phyloP scores from a whole-genome alignment of 2,113 vertebrate species.

The Rhinolophus ferrumequinum region DNA sequence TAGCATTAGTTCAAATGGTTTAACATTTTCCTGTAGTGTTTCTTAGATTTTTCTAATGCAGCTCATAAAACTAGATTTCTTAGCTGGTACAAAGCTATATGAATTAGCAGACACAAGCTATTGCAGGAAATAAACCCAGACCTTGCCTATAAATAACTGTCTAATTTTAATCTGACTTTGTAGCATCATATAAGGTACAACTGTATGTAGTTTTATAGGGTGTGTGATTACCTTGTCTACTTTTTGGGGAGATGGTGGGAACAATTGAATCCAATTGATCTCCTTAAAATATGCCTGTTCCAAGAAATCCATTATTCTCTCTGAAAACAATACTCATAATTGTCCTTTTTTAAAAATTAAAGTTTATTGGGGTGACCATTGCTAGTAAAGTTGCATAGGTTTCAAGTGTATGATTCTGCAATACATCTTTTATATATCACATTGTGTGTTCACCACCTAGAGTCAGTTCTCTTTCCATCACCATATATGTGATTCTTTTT shows the following conservation, averaged over 20 bases:
- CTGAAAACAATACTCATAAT: background rate
- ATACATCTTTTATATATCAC: too few relatives aligned
- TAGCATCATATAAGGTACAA: slow-evolving; percentile 55
- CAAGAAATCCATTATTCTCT: background rate
- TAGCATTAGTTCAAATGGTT: slow-evolving; percentile 80
- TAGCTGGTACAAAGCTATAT: slow-evolving; percentile 71
- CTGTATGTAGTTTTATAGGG: slow-evolving; percentile 54
- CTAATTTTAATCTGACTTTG: slow-evolving; percentile 76
- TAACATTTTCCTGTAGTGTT: slow-evolving; percentile 78
- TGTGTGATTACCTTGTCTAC: slow-evolving; percentile 33
- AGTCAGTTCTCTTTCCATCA: too few relatives aligned
- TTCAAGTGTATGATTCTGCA: too few relatives aligned
- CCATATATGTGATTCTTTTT: too few relatives aligned
- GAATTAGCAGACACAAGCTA: slow-evolving; percentile 71
- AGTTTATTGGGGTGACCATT: too few relatives aligned
- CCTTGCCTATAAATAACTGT: slow-evolving; percentile 73
- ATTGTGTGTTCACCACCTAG: too few relatives aligned
- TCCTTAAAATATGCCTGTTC: background rate
- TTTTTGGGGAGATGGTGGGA: background rate
- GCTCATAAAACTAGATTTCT: slow-evolving; percentile 56
- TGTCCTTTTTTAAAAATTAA: background rate
- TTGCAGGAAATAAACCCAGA: slow-evolving; percentile 68
- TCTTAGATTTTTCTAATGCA: slow-evolving; percentile 73
- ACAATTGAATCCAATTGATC: slow-evolving; percentile 3
- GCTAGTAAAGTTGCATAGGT: too few relatives aligned